A percentile compares a stretch with the other conserved stretches of the same genome.
Evolutionary conservation across 2,113 vertebrate species (phyloP).

Genomic region (Phainopepla nitens): DNA sequence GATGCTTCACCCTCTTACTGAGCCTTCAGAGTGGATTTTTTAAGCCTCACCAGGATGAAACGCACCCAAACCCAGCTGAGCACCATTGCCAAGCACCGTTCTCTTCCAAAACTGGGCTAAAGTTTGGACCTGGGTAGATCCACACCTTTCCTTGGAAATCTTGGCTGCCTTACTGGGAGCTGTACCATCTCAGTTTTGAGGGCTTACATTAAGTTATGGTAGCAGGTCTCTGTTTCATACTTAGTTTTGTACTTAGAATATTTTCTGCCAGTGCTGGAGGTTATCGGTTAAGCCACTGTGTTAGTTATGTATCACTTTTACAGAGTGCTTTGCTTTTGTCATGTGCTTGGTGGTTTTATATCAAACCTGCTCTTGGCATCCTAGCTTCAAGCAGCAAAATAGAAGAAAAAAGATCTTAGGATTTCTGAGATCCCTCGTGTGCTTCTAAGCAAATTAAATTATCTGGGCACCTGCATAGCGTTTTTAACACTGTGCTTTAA

Average conservation of each 20-base stretch:
- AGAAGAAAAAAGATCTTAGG: not conserved
- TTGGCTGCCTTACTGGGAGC: not conserved
- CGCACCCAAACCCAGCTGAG: fast-evolving
- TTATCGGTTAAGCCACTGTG: not conserved
- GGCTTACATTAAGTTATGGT: not conserved
- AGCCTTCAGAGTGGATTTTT: not conserved
- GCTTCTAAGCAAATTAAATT: not conserved
- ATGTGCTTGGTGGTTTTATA: not conserved
- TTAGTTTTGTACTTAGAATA: not conserved
- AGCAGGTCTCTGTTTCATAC: not conserved
- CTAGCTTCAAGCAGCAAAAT: not conserved
- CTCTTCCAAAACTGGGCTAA: not conserved
- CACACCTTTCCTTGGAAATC: not conserved
- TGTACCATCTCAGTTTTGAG: not conserved
- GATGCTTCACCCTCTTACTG: not conserved
- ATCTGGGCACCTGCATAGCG: not conserved
- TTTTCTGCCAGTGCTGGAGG: not conserved
- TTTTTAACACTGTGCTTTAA: not conserved
- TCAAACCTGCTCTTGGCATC: not conserved
- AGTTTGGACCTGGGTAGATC: not conserved
- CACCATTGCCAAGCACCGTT: fast-evolving
- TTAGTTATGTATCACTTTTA: not conserved
- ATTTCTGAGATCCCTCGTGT: not conserved
- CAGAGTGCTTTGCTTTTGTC: not conserved
- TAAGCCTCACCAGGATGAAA: fast-evolving